phyloP scores from a whole-genome alignment of 2,888 invertebrate genomes.

The Lasioglossum villosulum region DNA sequence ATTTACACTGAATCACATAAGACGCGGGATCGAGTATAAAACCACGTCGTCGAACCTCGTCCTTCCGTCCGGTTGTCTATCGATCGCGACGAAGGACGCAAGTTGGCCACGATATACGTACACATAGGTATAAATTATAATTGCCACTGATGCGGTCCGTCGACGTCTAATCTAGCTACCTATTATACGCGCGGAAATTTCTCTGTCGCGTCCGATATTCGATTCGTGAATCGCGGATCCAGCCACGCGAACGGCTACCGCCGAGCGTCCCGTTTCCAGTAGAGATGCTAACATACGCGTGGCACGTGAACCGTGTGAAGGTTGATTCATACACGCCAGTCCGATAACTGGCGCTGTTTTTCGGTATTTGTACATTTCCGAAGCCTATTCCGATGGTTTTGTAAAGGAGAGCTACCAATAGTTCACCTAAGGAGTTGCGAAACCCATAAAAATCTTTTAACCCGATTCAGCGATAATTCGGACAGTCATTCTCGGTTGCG shows the following conservation, averaged over 20 bases:
- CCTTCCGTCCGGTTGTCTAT: conserved; percentile 11
- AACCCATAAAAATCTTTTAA: too few relatives aligned
- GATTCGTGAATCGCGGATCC: neutral
- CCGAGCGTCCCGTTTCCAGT: neutral
- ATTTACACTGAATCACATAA: conserved; percentile 40
- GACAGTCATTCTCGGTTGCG: too few relatives aligned
- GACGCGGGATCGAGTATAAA: conserved; percentile 21
- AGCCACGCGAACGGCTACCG: neutral
- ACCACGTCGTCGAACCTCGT: conserved; percentile 24
- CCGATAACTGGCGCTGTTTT: too few relatives aligned
- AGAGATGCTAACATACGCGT: too few relatives aligned
- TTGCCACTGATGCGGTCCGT: conserved; percentile 6
- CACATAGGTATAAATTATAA: conserved; percentile 25
- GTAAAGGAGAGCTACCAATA: too few relatives aligned
- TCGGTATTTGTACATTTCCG: too few relatives aligned
- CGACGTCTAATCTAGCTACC: conserved; percentile 13
- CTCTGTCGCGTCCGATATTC: neutral
- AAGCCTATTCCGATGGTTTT: too few relatives aligned
- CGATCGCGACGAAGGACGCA: conserved; percentile 23
- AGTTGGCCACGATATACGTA: conserved; percentile 33
- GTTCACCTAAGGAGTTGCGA: too few relatives aligned
- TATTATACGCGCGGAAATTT: conserved; percentile 11
- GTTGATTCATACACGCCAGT: too few relatives aligned
- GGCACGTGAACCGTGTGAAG: too few relatives aligned
- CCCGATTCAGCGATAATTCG: too few relatives aligned